Evolutionary conservation across 2,888 invertebrate genomes (phyloP), one percentile per base, ranked within the genome.

Genomic region (Cephus runcator): DNA sequence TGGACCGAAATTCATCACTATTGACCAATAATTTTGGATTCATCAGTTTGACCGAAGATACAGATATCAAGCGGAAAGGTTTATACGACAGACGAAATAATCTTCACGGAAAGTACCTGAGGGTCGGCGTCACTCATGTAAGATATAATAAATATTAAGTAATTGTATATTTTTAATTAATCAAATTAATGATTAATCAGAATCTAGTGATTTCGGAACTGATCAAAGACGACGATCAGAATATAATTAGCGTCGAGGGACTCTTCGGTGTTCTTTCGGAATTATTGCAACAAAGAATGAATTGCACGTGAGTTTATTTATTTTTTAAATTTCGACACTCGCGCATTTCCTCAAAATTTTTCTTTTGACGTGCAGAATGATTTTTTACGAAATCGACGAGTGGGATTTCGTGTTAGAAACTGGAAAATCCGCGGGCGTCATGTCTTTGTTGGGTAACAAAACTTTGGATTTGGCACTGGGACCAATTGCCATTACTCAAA

Each of bases 401-500:
- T 91, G 88, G 88, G 91, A 91, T 4, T 73, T 82, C 4, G 79
- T 79, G 3, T 73, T 82, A n/a, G 75, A 79, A 3, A 89, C 91
- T 76, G 90, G 91, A 4, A 83, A 86, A 0, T 91, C 90, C 88
- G 87, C 88, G 1, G 91, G 91, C 11, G 83, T 85, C 15, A 81
- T 91, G 1, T 86, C 85, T 9, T 84, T 85, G 87, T 79, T 91
- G 33, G 77, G 83, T 0, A 82, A 83, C 0, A 82, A 87, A 23
- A 81, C 85, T 56, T 86, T 85, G 0, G 91, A 91, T 77, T 80
- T 91, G 3, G 89, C 88, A 1, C 91, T 90, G 1, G 85, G 88
- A 15, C 91, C 88, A 76, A 79, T 91, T 11, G 86, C 88, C 75
- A 90, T 91, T 89, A 91, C 90, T 0, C 76, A 81, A 1, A 88